Base-by-base conservation (phyloP, 2,888 invertebrate species). In the Drosophila subquinaria region DNA sequence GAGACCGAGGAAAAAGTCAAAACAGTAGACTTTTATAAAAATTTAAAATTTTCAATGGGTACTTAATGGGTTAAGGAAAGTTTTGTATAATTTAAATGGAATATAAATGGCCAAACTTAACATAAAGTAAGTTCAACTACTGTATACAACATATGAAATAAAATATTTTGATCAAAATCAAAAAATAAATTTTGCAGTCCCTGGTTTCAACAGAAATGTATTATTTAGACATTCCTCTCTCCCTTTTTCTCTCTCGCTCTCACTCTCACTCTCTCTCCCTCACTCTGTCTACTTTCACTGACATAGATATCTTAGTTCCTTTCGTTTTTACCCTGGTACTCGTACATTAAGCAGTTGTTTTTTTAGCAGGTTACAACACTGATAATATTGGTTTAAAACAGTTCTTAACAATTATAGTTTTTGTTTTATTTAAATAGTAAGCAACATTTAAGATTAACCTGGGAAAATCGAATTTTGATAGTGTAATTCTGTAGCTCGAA, bases 291-390 rank as follows among this genome's bases (percentile, higher is more conserved):
- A 5, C 27, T 27, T 27, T 6, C 27, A 27, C 27, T 27, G 27
- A 27, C 5, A 27, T 27, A 27, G 5, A 27, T 27, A 5, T 4
- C 13, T 40, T 30, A 30, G 13, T 15, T 30, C 4, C 50, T 42
- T 48, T 50, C 27, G 43, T 40, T 48, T 62, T 62, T 65, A 65
- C 65, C 65, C 60, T 65, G 59, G 13, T 71, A 62, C 20, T 53
- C 64, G 17, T 20, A 36, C 23, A 15, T 43, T 38, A 63, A 63
- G 62, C 55, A 55, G 47, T 48, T 59, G 36, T 45, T 47, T 63
- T 63, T n/a, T 73, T 68, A 65, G 62, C 63, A 66, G 77, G 57
- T 47, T 68, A 66, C 55, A 81, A 82, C 51, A 65, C 57, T 61
- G 61, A 75, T 75, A 64, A 62, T 66, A n/a, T n/a, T n/a, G 61